Evolutionary conservation across 2,797 vertebrate species (phyloP).

Genomic region (Myoxocephalus aenaeus): DNA sequence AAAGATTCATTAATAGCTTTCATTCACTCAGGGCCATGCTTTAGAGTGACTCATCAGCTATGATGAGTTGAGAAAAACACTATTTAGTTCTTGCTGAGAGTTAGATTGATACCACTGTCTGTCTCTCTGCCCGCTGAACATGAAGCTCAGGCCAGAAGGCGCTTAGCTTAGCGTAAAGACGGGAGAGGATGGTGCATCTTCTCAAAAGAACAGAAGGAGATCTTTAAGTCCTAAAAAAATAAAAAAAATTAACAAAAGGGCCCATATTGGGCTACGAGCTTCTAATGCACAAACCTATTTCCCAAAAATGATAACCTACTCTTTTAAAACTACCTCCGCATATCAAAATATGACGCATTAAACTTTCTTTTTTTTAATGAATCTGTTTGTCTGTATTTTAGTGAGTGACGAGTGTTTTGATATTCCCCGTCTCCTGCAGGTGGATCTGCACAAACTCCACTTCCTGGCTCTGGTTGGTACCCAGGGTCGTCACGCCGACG

Average conservation of each 20-base stretch:
- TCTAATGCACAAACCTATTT: too few relatives aligned
- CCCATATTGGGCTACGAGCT: neutral
- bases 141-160: neutral
- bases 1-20: neutral
- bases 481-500: slow-evolving; percentile 93
- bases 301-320: neutral
- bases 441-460: slow-evolving; percentile 89
- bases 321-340: neutral
- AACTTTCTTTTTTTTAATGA: neutral
- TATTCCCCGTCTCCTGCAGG: slow-evolving; percentile 75
- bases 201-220: neutral
- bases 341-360: neutral
- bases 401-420: neutral
- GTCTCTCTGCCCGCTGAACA: neutral
- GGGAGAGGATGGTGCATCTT: neutral
- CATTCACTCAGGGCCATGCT: neutral
- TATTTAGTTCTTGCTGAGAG: neutral
- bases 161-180: neutral
- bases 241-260: too few relatives aligned
- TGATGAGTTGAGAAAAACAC: neutral
- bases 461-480: slow-evolving; percentile 94
- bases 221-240: neutral
- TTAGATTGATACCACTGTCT: neutral
- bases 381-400: neutral
- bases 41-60: neutral